Conservation (phyloP, 2,797 vertebrate species). For the Streptopelia turtur region DNA sequence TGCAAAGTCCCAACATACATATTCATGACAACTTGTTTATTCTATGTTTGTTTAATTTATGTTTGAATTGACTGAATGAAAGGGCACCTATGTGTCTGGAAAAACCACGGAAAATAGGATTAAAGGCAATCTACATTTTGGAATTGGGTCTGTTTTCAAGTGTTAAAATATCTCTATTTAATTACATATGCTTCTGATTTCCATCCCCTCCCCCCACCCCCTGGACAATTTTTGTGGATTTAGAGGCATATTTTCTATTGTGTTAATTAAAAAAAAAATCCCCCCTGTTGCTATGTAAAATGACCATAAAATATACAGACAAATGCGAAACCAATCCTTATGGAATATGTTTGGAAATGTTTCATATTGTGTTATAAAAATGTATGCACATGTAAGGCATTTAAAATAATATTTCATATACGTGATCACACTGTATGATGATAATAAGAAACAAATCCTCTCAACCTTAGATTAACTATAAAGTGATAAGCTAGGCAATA, state of each 20-base stretch:
- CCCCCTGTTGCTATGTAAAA: not conserved
- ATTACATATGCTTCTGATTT: not conserved
- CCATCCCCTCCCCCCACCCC: not conserved
- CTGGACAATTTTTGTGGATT: not conserved
- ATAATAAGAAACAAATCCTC: not conserved
- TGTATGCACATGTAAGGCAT: not conserved
- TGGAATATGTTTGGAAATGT: not conserved
- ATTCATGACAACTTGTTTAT: not conserved
- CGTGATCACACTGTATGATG: not conserved
- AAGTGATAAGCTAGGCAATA: not conserved
- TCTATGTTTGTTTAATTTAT: not conserved
- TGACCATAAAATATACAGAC: not conserved
- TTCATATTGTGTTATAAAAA: not conserved
- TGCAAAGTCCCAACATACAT: accelerated
- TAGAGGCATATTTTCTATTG: not conserved
- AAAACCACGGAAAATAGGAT: not conserved
- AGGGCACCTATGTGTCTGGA: not conserved
- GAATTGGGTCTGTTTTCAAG: not conserved
- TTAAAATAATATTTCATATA: not conserved
- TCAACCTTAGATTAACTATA: not conserved
- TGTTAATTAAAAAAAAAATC: not conserved
- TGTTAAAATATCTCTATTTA: not conserved
- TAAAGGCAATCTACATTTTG: not conserved
- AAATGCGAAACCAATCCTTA: not conserved
- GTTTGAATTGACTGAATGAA: not conserved